These are phyloP conservation scores for Galaxea fascicularis DNA, from an alignment of 92 coral and sea anemone species.

Conservation along the genomic window DNA sequence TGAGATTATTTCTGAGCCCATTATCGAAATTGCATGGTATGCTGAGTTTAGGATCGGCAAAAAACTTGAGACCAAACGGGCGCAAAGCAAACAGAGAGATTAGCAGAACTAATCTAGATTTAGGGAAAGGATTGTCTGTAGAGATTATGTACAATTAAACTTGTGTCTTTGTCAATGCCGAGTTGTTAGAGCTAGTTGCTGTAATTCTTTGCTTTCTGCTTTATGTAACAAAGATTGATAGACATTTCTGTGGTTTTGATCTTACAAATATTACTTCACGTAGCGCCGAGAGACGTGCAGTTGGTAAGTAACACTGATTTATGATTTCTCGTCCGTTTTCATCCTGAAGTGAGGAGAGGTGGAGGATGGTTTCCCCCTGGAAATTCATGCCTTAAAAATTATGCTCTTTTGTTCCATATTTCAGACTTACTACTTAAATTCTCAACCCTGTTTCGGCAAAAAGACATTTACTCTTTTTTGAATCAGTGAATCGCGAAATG, in stretches of 20 bases:
- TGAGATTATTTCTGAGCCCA: constrained; percentile 14
- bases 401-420: too few relatives aligned
- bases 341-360: too few relatives aligned
- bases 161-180: not conserved
- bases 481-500: too few relatives aligned
- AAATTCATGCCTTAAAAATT: too few relatives aligned
- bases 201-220: not conserved
- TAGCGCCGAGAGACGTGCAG: not conserved
- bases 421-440: too few relatives aligned
- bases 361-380: too few relatives aligned
- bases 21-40: constrained; percentile 6
- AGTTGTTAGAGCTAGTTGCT: not conserved
- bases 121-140: not conserved
- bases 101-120: not conserved
- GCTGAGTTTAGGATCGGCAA: not conserved
- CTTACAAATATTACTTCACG: not conserved
- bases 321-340: too few relatives aligned
- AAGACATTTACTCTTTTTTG: too few relatives aligned
- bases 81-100: constrained; percentile 5
- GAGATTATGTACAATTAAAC: not conserved
- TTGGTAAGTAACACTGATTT: not conserved
- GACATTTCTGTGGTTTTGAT: not conserved
- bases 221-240: not conserved
- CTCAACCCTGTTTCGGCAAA: too few relatives aligned
- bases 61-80: not conserved